Base-by-base conservation (phyloP, 2,113 vertebrate species). In the Piaya cayana region DNA sequence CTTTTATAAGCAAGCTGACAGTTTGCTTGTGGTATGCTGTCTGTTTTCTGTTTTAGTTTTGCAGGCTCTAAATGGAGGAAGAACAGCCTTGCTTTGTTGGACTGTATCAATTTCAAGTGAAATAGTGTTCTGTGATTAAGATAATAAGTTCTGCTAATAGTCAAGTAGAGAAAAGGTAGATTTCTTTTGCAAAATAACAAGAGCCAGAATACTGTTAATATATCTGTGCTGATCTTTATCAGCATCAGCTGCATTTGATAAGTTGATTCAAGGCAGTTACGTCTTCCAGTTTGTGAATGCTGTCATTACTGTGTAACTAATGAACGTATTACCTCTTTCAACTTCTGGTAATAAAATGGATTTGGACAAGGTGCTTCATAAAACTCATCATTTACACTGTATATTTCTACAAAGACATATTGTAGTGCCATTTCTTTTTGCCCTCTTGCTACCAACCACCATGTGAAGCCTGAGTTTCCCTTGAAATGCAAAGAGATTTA, bases 1-100 rank as follows among this genome's bases (percentile, higher is more conserved):
- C 88, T 96, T 96, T 96, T 96, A 95, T 92, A 94, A 95, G 88
- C 85, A 65, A 88, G 72, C 84, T 90, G 97, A 91, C 92, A 97
- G 86, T 96, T 96, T 95, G 91, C 89, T 95, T 92, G 92, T 92
- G 94, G 86, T 93, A 75, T 92, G 89, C 84, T 95, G 53, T 62
- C 77, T 94, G 85, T 16, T 52, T 82, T 85, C 88, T 64, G 65
- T 75, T 93, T 90, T 65, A 14, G 92, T 91, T 93, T 75, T 96
- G 55, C 72, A 86, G 69, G 23, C 83, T 90, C 62, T 71, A 32
- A 76, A 37, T 62, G 62, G 52, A 88, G 84, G 80, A 71, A 63
- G 55, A 96, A 11, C 12, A 74, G 42, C 55, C 30, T 82, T 45
- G 53, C 49, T 81, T 67, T 76, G 45, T 52, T 71, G 75, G 34